Evolutionary conservation across 2,113 vertebrate genomes (phyloP).

Genomic region (Rattus rattus): DNA sequence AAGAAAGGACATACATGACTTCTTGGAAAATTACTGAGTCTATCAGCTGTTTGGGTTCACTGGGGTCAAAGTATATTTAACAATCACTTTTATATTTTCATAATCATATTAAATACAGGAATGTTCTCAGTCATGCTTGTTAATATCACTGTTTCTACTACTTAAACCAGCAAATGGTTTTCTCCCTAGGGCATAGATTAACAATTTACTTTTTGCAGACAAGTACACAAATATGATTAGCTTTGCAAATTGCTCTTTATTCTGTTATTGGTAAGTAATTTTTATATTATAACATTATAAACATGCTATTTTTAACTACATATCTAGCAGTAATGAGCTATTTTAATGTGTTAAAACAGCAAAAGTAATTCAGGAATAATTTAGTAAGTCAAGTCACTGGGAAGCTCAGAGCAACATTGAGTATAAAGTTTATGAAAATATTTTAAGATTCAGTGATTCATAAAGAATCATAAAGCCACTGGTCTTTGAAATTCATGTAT

Average conservation of each 20-base stretch:
- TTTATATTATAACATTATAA: conserved; percentile 86
- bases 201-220: conserved; percentile 85
- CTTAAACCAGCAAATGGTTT: conserved; percentile 76
- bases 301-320: conserved; percentile 85
- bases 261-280: conserved; percentile 88
- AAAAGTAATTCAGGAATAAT: conserved; percentile 83
- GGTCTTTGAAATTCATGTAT: not conserved
- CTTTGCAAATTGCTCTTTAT: conserved; percentile 86
- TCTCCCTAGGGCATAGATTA: conserved; percentile 78
- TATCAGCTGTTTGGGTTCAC: not conserved
- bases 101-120: not conserved
- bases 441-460: conserved; percentile 3
- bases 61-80: conserved; percentile 12
- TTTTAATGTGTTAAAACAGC: conserved; percentile 84
- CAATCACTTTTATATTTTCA: conserved; percentile 36
- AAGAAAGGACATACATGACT: not conserved
- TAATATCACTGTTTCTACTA: conserved; percentile 68
- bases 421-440: conserved; percentile 50
- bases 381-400: conserved; percentile 73
- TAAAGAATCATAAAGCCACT: not conserved
- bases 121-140: conserved; percentile 44
- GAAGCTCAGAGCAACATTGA: conserved; percentile 77
- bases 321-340: conserved; percentile 84
- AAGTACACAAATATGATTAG: conserved; percentile 87
- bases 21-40: not conserved